phyloP scores from a whole-genome alignment of 2,888 invertebrate genomes.

The Chrysotoxum bicinctum region DNA sequence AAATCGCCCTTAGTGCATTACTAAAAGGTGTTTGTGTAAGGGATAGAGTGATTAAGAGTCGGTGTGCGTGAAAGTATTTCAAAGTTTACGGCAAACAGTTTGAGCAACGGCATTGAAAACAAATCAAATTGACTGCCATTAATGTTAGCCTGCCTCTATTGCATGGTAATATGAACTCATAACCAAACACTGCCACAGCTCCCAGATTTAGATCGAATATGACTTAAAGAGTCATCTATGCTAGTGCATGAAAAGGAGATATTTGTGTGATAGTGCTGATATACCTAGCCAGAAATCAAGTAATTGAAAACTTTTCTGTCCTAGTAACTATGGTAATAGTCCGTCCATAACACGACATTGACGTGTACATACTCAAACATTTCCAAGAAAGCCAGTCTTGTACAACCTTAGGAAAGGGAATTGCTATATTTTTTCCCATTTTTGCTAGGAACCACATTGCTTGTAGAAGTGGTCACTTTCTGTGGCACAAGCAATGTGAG shows the following conservation, averaged over 20 bases:
- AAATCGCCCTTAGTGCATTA: conserved; percentile 27
- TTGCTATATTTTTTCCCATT: conserved; percentile 10
- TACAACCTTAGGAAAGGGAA: not conserved
- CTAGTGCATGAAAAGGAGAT: not conserved
- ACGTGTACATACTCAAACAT: not conserved
- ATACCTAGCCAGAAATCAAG: conserved; percentile 40
- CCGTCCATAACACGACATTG: conserved; percentile 50
- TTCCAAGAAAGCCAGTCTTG: not conserved
- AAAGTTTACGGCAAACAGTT: conserved; percentile 32
- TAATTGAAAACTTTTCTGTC: conserved; percentile 30
- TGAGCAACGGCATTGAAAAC: conserved; percentile 28
- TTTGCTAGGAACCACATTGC: conserved; percentile 21
- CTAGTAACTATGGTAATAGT: conserved; percentile 51
- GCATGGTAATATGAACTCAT: not conserved
- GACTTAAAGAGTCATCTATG: not conserved
- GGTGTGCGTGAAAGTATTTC: conserved; percentile 50
- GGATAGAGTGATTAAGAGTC: conserved; percentile 25
- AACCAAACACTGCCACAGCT: not conserved
- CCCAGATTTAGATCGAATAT: not conserved
- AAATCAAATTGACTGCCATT: conserved; percentile 14
- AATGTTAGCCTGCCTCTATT: not conserved
- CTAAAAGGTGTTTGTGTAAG: not conserved
- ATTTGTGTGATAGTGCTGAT: conserved; percentile 19
- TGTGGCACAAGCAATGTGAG: not conserved
- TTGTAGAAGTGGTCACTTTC: conserved; percentile 40